Evolutionary conservation across 2,797 vertebrate genomes (phyloP), one percentile per base, ranked within the genome.

Genomic region (Xiphorhynchus erythropygius): DNA sequence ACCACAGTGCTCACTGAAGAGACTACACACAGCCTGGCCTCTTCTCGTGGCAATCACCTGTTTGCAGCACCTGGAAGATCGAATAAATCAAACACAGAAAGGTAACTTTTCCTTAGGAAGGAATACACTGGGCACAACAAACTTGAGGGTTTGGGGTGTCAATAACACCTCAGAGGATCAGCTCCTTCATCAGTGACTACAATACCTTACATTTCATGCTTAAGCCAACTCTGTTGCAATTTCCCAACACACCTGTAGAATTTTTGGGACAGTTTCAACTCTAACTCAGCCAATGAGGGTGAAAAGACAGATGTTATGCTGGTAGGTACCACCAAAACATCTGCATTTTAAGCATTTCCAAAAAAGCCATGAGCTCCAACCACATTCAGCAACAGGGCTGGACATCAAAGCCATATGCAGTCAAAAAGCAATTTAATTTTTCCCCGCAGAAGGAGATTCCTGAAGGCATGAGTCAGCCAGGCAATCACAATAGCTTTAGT

Each of bases 401-500:
- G 83, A 91, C 83, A 86, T 87, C 81, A 93, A 95, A 95, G 92
- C 86, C 85, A 82, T 42, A 88, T 59, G 80, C 56, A 71, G 49
- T 95, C 64, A 2, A 91, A 91, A 95, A 93, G 57, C 67, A 89
- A 94, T 96, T 94, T 93, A 50, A 69, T 87, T 89, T 87, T 10
- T 1, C 15, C 69, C 47, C 59, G 68, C 19, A 62, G 73, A 88
- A 90, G 27, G 30, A 86, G 92, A 93, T 92, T 91, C 94, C 94
- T 94, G 67, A 93, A 79, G 83, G 90, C 75, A 84, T 37, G 3
- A 95, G 77, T 95, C 92, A 96, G 84, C 73, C 63, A 50, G 63
- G 90, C 71, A 92, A 76, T 89, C 67, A 96, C 82, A 92, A 88
- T 57, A 46, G 90, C 70, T 91, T 70, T 80, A 86, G 46, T 67